Percentiles rank a stretch among this genome's conserved stretches.
These are phyloP conservation scores for Montipora capricornis DNA, from an alignment of 64 coral and sea anemone genomes.

Conservation along the genomic window DNA sequence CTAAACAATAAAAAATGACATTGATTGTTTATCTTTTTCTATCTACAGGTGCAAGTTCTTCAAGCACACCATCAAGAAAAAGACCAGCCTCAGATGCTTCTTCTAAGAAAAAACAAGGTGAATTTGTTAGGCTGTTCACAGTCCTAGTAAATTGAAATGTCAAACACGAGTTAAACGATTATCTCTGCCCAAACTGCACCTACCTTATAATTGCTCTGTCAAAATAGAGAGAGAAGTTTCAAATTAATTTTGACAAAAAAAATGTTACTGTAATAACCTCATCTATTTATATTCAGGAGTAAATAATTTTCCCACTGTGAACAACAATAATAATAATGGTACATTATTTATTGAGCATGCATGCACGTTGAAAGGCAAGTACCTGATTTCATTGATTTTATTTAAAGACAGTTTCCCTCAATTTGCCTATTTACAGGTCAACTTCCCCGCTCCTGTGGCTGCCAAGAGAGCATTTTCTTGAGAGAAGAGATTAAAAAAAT, in stretches of 20 bases:
- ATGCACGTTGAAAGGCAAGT: no score
- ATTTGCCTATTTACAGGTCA: no score
- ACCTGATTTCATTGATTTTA: no score
- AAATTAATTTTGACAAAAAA: neutral
- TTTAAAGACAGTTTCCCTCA: no score
- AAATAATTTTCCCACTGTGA: neutral
- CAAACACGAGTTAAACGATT: neutral
- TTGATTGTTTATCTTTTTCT: neutral
- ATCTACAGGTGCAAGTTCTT: neutral
- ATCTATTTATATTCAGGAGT: neutral
- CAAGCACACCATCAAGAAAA: slow-evolving; percentile 1
- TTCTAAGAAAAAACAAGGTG: neutral
- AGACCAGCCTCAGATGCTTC: neutral
- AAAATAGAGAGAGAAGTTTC: neutral
- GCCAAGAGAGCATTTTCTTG: no score
- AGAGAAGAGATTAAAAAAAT: no score
- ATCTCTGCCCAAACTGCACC: neutral
- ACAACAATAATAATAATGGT: no score
- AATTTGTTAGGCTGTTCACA: slow-evolving; percentile 1
- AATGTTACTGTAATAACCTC: neutral
- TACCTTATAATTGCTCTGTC: neutral
- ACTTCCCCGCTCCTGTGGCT: no score
- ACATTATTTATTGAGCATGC: no score
- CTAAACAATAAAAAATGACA: neutral
- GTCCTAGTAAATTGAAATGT: slow-evolving; percentile 1